A percentile compares a stretch with the other conserved stretches of the same genome.
These are phyloP conservation scores for Caenorhabditis japonica DNA, from an alignment of 2,888 invertebrate species.

Conservation along the genomic window DNA sequence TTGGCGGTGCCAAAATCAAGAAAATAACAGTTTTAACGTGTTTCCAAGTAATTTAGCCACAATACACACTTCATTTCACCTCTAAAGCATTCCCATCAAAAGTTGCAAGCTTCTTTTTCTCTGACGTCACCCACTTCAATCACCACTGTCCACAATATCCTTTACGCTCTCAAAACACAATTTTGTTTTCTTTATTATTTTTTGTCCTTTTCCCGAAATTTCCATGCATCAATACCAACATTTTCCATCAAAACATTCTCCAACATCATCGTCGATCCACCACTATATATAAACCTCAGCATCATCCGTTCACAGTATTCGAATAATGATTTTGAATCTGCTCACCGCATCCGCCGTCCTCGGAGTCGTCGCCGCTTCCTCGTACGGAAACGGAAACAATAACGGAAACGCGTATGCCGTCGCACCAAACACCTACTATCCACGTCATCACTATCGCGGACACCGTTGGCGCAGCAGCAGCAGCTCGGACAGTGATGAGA, in stretches of 20 bases:
- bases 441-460: constrained; percentile 2
- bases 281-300: constrained; percentile 1
- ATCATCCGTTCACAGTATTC: not conserved
- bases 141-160: too few relatives aligned
- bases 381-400: constrained; percentile 2
- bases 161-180: constrained; percentile 12
- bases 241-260: constrained; percentile 3
- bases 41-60: too few relatives aligned
- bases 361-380: constrained; percentile 8
- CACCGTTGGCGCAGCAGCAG: constrained; percentile 8
- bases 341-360: constrained; percentile 22
- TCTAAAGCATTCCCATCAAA: not conserved
- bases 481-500: constrained; percentile 23
- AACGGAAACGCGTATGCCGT: not conserved
- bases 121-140: constrained; percentile 1
- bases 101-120: not conserved
- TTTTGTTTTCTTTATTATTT: not conserved
- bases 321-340: constrained; percentile 37
- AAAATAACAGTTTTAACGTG: too few relatives aligned
- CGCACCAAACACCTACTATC: not conserved
- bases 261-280: not conserved
- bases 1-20: too few relatives aligned
- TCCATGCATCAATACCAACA: constrained; percentile 40
- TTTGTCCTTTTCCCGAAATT: too few relatives aligned
- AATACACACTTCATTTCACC: not conserved